Conservation (phyloP, 30 jellyfish, hydroid and myxozoan genomes). For the Aurelia sp. region DNA sequence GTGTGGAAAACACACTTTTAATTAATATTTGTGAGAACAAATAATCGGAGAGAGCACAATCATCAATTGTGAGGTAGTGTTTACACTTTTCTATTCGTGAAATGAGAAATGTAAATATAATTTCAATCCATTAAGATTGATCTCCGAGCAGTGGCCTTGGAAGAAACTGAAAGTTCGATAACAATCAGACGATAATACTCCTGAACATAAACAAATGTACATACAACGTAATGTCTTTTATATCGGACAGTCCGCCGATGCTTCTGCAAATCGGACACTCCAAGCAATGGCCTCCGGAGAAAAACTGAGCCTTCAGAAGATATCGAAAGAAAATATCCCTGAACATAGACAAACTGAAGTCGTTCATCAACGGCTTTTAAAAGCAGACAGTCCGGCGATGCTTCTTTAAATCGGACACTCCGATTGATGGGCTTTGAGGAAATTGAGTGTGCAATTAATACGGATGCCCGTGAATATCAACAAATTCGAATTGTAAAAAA, state of each 20-base stretch:
- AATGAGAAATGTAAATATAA: constrained; percentile 30
- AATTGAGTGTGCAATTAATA: neutral
- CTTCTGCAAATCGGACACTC: neutral
- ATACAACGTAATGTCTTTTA: too few species aligned
- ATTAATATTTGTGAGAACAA: constrained; percentile 67
- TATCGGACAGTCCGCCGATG: too few species aligned
- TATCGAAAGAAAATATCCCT: neutral
- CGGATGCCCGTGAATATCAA: too few species aligned
- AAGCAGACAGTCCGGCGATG: too few species aligned
- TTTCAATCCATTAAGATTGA: constrained; percentile 11
- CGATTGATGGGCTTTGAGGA: neutral
- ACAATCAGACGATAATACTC: neutral
- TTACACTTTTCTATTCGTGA: constrained; percentile 27
- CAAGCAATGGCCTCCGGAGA: constrained; percentile 14
- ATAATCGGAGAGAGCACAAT: constrained; percentile 30
- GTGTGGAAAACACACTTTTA: constrained; percentile 61
- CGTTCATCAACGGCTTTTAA: too few species aligned
- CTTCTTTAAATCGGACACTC: neutral
- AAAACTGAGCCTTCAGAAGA: neutral
- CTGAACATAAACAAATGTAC: too few species aligned
- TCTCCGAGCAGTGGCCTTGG: constrained; percentile 30
- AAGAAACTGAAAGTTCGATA: neutral
- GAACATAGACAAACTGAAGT: too few species aligned
- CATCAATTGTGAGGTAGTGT: constrained; percentile 35
- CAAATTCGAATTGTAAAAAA: too few species aligned